phyloP scores from a whole-genome alignment of 2,797 vertebrate species.

The Calcarius lapponicus region DNA sequence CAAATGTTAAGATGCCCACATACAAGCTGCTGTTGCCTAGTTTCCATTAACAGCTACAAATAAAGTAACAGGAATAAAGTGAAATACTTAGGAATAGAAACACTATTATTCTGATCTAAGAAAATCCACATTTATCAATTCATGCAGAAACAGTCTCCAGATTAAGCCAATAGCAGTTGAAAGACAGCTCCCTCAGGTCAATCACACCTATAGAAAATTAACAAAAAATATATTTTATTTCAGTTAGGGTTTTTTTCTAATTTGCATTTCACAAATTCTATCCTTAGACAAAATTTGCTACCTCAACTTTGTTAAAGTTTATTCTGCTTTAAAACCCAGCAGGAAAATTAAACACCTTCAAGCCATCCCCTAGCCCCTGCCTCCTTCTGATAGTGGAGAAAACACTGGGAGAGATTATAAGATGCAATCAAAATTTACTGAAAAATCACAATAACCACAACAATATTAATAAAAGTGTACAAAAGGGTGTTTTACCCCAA shows the following conservation, averaged over 20 bases:
- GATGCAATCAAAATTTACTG: neutral
- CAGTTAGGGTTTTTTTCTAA: neutral
- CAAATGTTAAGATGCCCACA: neutral
- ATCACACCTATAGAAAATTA: neutral
- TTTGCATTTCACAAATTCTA: neutral
- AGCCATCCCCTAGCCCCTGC: too few species aligned
- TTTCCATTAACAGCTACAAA: neutral
- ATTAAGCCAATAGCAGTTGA: neutral
- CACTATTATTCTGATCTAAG: neutral
- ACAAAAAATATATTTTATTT: neutral
- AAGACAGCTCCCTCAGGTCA: neutral
- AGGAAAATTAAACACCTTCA: neutral
- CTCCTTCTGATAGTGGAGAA: neutral
- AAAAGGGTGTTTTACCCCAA: neutral
- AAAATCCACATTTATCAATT: neutral
- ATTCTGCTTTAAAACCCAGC: neutral
- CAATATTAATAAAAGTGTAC: neutral
- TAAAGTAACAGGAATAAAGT: neutral
- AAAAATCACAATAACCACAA: neutral
- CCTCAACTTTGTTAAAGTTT: neutral
- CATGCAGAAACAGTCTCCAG: neutral
- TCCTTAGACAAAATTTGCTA: neutral
- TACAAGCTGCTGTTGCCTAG: neutral
- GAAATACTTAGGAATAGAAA: neutral
- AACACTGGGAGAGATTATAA: neutral